A percentile compares a stretch with the other conserved stretches of the same genome.
These are phyloP conservation scores for Drosophila carrolli DNA, from an alignment of 1,140 invertebrate species.

Conservation along the genomic window DNA sequence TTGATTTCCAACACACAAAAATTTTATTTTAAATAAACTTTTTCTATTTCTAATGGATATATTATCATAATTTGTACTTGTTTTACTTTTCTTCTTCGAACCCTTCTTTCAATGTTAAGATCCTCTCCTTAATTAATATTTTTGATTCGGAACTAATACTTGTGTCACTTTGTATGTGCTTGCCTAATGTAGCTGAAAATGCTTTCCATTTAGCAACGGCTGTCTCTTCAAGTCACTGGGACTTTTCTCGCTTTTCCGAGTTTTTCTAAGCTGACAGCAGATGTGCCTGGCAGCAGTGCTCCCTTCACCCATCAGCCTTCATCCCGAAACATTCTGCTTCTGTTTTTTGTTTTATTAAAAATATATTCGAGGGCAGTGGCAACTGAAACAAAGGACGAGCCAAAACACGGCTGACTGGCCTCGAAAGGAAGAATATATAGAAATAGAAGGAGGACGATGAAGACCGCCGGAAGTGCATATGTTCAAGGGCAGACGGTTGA, in stretches of 20 bases:
- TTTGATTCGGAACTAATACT: neutral
- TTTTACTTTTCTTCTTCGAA: too few relatives aligned
- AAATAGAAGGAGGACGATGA: slow-evolving; percentile 18
- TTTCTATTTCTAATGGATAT: too few relatives aligned
- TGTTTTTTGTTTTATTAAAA: slow-evolving; percentile 78
- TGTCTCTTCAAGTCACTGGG: slow-evolving; percentile 28
- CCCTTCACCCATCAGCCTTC: slow-evolving; percentile 29
- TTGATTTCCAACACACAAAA: too few relatives aligned
- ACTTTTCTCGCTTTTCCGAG: slow-evolving; percentile 15
- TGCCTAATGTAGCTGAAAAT: slow-evolving; percentile 74
- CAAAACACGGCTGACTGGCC: slow-evolving; percentile 37
- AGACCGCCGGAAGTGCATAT: slow-evolving; percentile 69
- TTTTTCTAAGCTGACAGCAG: slow-evolving; percentile 76
- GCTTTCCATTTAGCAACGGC: slow-evolving; percentile 52
- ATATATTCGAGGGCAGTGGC: slow-evolving; percentile 43
- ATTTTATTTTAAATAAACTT: too few relatives aligned
- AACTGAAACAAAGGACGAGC: slow-evolving; percentile 61
- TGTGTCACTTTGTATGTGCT: neutral
- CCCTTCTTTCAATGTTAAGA: too few relatives aligned
- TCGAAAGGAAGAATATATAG: slow-evolving; percentile 28
- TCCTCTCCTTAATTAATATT: slow-evolving; percentile 10
- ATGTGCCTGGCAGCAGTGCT: slow-evolving; percentile 77
- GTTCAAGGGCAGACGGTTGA: slow-evolving; percentile 70
- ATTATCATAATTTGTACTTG: too few relatives aligned
- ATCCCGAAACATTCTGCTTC: slow-evolving; percentile 9